A percentile compares a stretch with the other conserved stretches of the same genome.
These are phyloP conservation scores for Cryptomyrus ogoouensis DNA, from an alignment of 2,113 vertebrate species.

Conservation along the genomic window DNA sequence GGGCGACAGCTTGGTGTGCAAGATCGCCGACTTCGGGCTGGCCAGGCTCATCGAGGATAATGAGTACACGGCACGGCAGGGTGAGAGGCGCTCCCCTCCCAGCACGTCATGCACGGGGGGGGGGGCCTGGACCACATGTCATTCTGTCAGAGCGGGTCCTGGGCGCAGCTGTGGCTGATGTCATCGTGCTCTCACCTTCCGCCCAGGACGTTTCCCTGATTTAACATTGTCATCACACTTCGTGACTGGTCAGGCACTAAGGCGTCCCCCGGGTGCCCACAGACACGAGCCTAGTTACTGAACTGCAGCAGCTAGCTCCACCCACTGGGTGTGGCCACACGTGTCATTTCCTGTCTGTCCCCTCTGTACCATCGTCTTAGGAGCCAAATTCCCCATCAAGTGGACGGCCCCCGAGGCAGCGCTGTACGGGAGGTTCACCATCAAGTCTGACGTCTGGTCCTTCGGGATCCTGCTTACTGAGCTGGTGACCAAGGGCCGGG, in stretches of 20 bases:
- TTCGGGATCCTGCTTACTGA: constrained; percentile 94
- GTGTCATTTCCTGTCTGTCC: neutral
- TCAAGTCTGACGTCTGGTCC: constrained; percentile 97
- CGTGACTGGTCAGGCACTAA: neutral
- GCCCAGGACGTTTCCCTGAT: neutral
- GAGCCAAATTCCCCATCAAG: constrained; percentile 97
- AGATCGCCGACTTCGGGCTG: constrained; percentile 94
- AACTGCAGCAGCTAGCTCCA: neutral
- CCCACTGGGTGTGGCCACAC: neutral
- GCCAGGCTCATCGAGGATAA: constrained; percentile 96
- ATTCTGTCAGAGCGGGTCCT: neutral
- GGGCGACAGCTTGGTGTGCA: constrained; percentile 87
- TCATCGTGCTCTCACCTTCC: neutral
- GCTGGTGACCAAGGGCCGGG: constrained; percentile 94
- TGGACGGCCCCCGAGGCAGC: constrained; percentile 95
- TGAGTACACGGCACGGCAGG: constrained; percentile 94
- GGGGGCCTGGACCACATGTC: neutral
- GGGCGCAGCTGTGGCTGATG: neutral
- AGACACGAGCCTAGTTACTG: neutral
- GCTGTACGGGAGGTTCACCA: constrained; percentile 92
- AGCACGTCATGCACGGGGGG: neutral
- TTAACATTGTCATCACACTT: neutral
- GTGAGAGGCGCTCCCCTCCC: constrained; percentile 47
- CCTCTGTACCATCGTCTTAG: constrained; percentile 44
- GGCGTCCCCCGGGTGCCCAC: neutral